These are phyloP conservation scores for Zosterops hypoxanthus DNA, from an alignment of 2,113 vertebrate genomes.

Conservation along the genomic window DNA sequence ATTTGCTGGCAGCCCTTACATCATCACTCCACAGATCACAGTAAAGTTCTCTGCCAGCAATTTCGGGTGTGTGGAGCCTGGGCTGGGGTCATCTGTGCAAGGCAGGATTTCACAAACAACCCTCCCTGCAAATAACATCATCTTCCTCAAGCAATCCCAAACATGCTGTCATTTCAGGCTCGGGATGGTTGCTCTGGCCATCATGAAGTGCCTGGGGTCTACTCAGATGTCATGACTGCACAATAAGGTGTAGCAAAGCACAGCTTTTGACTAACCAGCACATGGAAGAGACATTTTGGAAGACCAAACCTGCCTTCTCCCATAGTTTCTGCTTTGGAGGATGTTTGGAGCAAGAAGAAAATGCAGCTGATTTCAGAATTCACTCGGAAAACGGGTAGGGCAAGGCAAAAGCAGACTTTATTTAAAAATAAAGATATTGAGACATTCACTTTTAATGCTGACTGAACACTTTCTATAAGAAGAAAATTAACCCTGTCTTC, in stretches of 20 bases:
- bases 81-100: background rate
- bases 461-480: background rate
- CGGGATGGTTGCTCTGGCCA: background rate
- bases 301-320: background rate
- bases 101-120: background rate
- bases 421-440: background rate
- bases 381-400: background rate
- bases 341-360: background rate
- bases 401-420: background rate
- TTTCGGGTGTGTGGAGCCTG: accelerated
- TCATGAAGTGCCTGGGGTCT: background rate
- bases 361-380: background rate
- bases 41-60: background rate
- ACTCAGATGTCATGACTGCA: background rate
- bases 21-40: background rate
- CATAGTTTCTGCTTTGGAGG: background rate
- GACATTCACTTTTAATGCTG: background rate
- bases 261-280: background rate
- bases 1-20: background rate
- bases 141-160: background rate
- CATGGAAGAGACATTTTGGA: background rate
- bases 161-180: background rate
- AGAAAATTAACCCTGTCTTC: background rate
- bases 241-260: background rate
- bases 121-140: background rate